Evolutionary conservation across 2,888 invertebrate species (phyloP).

Genomic region (Acrobeloides nanus): DNA sequence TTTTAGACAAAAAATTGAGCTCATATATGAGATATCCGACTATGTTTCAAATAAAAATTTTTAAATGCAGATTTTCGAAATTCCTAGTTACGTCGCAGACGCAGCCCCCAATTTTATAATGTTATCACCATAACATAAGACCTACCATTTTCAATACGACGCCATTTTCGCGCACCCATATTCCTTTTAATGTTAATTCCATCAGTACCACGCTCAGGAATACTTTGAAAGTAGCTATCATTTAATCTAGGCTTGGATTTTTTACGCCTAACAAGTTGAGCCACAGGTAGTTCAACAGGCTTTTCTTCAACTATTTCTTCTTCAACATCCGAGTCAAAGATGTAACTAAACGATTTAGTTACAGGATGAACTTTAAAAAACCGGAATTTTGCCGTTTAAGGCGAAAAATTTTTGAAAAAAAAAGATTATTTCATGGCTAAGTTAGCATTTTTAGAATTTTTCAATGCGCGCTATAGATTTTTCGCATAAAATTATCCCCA

Average conservation of each 20-base stretch:
- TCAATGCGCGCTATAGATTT: no score
- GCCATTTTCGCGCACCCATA: slow-evolving; percentile 48
- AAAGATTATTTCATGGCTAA: no score
- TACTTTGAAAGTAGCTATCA: no score
- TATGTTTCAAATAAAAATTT: no score
- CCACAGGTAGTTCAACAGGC: neutral
- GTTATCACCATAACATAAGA: slow-evolving; percentile 9
- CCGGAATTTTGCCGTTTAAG: neutral
- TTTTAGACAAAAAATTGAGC: no score
- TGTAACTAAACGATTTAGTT: slow-evolving; percentile 17
- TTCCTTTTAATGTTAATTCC: slow-evolving; percentile 36
- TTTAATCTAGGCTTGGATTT: slow-evolving; percentile 4
- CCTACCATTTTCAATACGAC: slow-evolving; percentile 46
- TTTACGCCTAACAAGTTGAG: slow-evolving; percentile 7
- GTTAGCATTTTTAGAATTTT: slow-evolving; percentile 2
- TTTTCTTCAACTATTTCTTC: slow-evolving; percentile 10
- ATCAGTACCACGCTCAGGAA: slow-evolving; percentile 20
- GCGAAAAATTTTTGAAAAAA: no score
- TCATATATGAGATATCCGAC: no score
- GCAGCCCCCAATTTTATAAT: slow-evolving; percentile 6
- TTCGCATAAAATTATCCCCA: no score
- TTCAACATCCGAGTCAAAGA: slow-evolving; percentile 16
- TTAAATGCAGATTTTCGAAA: no score
- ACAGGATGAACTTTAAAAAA: slow-evolving; percentile 1
- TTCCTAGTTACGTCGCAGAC: no score